Evolutionary conservation across 2,113 vertebrate genomes (phyloP), one percentile per base, ranked within the genome.

Genomic region (Tautogolabrus adspersus): DNA sequence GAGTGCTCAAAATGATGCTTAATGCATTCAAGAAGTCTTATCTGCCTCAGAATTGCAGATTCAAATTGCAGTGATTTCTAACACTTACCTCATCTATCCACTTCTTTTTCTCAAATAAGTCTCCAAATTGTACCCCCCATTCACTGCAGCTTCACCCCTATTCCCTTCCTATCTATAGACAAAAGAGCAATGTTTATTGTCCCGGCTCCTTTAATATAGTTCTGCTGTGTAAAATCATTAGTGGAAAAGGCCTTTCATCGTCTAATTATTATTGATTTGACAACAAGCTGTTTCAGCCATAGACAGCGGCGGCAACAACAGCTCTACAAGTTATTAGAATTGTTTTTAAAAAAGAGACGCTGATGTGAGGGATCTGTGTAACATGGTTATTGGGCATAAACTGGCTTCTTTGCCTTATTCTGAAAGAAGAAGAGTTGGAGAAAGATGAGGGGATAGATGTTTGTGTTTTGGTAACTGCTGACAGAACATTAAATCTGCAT

Each of bases 251-350:
- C 72, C 79, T 85, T 89, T 89, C 61, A 83, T 91, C 19, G 66
- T 76, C 76, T 92, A 92, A 93, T 93, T 92, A 92, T 90, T 93
- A 94, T 93, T 88, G 91, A 94, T 93, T 83, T 84, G 88, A 89
- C 85, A 89, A 87, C 75, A 84, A 82, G 75, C 85, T 82, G 87
- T 76, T 91, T 85, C 77, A 83, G 77, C 77, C 23, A 40, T 76
- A 72, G 77, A 88, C 84, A 81, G 82, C 82, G 69, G 61, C 55
- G 37, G 65, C 75, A 58, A 77, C 65, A 84, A 72, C 78, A 79
- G 66, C 75, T 87, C 64, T 49, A 82, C 76, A 76, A 75, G 85
- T 75, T 90, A 87, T 91, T 88, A 78, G 67, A 52, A 67, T 79
- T 59, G 54, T 81, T 47, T 89, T 86, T 67, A 49, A 73, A 81